These are phyloP conservation scores for Steinernema hermaphroditum DNA, from an alignment of 2,888 invertebrate genomes.

Conservation along the genomic window DNA sequence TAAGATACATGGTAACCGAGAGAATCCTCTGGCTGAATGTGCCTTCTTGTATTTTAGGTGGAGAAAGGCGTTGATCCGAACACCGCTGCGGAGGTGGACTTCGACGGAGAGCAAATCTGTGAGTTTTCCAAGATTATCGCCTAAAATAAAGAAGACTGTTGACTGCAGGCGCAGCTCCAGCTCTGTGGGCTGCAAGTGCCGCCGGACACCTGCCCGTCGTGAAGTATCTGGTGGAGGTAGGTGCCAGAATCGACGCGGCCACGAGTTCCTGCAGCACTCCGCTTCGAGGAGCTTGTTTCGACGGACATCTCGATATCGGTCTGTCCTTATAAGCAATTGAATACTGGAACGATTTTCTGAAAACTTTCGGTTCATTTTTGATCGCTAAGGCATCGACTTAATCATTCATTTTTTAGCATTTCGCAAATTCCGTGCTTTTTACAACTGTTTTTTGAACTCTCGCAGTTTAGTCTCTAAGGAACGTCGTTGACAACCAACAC, in stretches of 20 bases:
- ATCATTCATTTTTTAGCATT: conserved; percentile 12
- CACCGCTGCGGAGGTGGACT: conserved; percentile 75
- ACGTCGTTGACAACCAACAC: too few relatives aligned
- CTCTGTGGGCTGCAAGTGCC: conserved; percentile 95
- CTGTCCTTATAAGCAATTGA: not conserved
- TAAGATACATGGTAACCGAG: conserved; percentile 3
- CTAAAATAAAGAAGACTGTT: not conserved
- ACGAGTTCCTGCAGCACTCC: conserved; percentile 93
- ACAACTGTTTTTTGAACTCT: too few relatives aligned
- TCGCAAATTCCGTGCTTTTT: too few relatives aligned
- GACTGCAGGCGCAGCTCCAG: conserved; percentile 79
- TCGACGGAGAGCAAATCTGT: conserved; percentile 92
- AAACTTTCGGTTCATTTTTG: too few relatives aligned
- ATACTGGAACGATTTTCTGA: not conserved
- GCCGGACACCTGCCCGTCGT: conserved; percentile 91
- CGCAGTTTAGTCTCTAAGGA: too few relatives aligned
- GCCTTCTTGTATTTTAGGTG: conserved; percentile 44
- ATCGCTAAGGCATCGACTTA: too few relatives aligned
- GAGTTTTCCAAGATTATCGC: conserved; percentile 29
- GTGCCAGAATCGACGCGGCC: conserved; percentile 87
- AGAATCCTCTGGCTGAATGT: not conserved
- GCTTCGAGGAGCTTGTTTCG: conserved; percentile 90
- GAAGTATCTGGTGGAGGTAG: conserved; percentile 86
- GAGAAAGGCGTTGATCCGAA: conserved; percentile 56
- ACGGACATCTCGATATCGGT: conserved; percentile 88